phyloP scores from a whole-genome alignment of 2,797 vertebrate genomes.

The Hozukius guyotensis region DNA sequence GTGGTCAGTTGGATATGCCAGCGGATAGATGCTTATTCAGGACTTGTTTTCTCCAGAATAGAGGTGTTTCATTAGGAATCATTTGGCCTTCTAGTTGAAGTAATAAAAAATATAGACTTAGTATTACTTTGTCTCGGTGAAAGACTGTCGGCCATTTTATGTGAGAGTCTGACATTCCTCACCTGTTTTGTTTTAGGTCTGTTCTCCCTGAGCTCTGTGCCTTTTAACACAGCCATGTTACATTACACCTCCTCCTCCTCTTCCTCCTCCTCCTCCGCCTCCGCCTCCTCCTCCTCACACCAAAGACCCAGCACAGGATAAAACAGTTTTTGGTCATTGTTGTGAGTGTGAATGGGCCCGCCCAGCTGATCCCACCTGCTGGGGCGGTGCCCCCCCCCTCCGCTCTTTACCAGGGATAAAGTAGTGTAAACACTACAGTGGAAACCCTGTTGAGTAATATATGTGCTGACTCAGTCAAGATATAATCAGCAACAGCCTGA shows the following conservation, averaged over 20 bases:
- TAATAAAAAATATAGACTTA: not conserved
- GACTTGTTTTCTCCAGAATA: conserved; percentile 3
- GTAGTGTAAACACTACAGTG: not conserved
- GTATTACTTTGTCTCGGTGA: not conserved
- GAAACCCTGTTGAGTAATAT: not conserved
- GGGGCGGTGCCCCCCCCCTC: not conserved
- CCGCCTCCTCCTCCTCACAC: conserved; percentile 14
- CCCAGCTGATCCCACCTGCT: conserved; percentile 5
- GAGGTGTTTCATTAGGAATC: conserved; percentile 3
- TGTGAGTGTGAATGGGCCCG: conserved; percentile 19
- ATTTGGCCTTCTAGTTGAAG: not conserved
- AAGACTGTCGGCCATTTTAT: conserved; percentile 19
- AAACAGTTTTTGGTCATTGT: conserved; percentile 27
- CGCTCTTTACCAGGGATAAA: not conserved
- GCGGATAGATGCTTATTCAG: conserved; percentile 16
- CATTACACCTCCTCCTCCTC: conserved; percentile 35
- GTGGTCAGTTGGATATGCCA: conserved; percentile 14
- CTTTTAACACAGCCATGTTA: conserved; percentile 44
- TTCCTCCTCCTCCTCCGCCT: conserved; percentile 32
- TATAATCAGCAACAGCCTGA: not conserved
- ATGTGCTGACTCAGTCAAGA: not conserved
- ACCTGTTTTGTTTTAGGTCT: conserved; percentile 29
- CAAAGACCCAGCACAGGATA: conserved; percentile 11
- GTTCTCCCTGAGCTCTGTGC: conserved; percentile 30
- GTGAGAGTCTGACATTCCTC: conserved; percentile 30